Conservation (phyloP, 92 coral and sea anemone species). For the Epizoanthus stellaris region DNA sequence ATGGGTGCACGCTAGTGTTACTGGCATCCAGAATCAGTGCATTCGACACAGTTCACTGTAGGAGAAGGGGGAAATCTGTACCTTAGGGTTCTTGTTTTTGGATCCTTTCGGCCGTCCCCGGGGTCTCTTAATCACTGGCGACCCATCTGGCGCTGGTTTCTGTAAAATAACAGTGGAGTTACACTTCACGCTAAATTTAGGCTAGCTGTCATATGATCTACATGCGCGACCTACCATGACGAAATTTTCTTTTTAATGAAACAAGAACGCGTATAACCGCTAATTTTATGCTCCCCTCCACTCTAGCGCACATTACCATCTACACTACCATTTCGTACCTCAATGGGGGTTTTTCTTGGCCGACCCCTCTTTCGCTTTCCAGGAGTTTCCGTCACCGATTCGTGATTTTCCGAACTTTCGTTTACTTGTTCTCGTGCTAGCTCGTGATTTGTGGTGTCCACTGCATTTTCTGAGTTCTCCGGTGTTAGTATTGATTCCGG, state of each 20-base stretch:
- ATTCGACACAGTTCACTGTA: constrained; percentile 19
- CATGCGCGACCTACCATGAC: constrained; percentile 46
- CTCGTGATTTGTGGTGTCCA: constrained; percentile 10
- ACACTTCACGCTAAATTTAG: constrained; percentile 58
- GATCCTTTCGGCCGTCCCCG: constrained; percentile 98
- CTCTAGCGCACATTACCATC: constrained; percentile 22
- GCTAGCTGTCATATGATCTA: constrained; percentile 49
- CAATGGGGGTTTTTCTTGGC: constrained; percentile 74
- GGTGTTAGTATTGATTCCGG: constrained; percentile 33
- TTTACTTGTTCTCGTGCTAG: constrained; percentile 52
- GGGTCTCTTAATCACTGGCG: constrained; percentile 82
- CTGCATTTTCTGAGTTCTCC: constrained; percentile 36
- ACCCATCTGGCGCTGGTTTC: constrained; percentile 70
- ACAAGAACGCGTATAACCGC: constrained; percentile 19
- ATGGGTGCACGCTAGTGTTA: constrained; percentile 43
- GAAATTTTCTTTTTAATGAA: constrained; percentile 30
- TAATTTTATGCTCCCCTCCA: constrained; percentile 26
- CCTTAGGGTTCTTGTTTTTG: constrained; percentile 92
- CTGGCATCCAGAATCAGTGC: neutral
- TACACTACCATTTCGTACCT: constrained; percentile 63
- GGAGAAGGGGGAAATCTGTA: constrained; percentile 29
- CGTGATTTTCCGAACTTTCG: constrained; percentile 61
- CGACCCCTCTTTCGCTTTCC: constrained; percentile 83
- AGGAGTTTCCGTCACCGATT: constrained; percentile 57
- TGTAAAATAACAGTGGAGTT: constrained; percentile 53